These are phyloP conservation scores for Petrolisthes manimaculis DNA, from an alignment of 2,888 invertebrate genomes.

Conservation along the genomic window DNA sequence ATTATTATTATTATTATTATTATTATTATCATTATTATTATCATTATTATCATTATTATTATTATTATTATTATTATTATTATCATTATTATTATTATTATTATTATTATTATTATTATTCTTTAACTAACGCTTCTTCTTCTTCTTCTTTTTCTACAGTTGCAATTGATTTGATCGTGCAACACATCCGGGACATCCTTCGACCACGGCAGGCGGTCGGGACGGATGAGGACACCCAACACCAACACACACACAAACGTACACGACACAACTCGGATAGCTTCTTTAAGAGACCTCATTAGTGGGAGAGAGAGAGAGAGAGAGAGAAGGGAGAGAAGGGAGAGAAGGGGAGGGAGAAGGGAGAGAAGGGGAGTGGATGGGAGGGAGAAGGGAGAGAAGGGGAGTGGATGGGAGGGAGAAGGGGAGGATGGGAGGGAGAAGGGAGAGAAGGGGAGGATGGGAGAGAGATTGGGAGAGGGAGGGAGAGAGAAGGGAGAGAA, in stretches of 20 bases:
- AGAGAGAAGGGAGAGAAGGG: not conserved
- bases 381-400: not conserved
- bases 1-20: too few species aligned
- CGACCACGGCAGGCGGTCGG: slow-evolving; percentile 39
- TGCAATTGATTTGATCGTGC: slow-evolving; percentile 96
- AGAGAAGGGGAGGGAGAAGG: not conserved
- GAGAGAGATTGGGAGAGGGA: not conserved
- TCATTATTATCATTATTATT: too few species aligned
- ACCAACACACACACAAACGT: slow-evolving; percentile 36
- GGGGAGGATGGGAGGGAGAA: not conserved
- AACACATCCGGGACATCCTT: slow-evolving; percentile 86
- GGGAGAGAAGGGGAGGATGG: not conserved
- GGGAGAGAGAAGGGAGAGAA: too few species aligned
- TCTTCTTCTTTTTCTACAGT: slow-evolving; percentile 77
- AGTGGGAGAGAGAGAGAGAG: not conserved
- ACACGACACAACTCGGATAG: slow-evolving; percentile 62
- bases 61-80: slow-evolving; percentile 20
- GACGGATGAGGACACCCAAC: slow-evolving; percentile 25
- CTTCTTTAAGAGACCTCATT: slow-evolving; percentile 65
- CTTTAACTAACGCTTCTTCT: not conserved
- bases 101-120: slow-evolving; percentile 18
- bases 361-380: not conserved
- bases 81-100: slow-evolving; percentile 24
- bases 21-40: too few species aligned
- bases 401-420: not conserved